Percentiles rank a stretch among this genome's conserved stretches.
Evolutionary conservation across 2,113 vertebrate genomes (phyloP).

Genomic region (Psilopogon haemacephalus): DNA sequence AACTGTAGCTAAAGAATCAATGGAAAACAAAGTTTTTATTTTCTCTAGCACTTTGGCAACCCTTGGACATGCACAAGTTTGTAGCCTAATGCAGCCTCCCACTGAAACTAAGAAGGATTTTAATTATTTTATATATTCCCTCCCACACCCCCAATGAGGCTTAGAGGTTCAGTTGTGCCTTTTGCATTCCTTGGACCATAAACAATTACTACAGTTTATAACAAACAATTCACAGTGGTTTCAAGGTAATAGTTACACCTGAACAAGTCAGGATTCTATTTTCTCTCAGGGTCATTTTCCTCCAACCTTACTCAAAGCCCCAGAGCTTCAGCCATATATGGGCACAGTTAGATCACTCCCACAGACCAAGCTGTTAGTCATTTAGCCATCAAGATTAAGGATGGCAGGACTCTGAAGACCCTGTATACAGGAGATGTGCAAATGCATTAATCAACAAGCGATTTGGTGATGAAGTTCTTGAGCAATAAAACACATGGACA

Average conservation of each 20-base stretch:
- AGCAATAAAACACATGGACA: neutral
- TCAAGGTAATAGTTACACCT: neutral
- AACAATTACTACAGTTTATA: neutral
- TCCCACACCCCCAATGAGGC: neutral
- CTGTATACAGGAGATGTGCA: neutral
- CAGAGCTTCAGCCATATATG: neutral
- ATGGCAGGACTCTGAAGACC: neutral
- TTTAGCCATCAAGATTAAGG: neutral
- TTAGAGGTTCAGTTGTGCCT: neutral
- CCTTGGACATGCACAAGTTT: neutral
- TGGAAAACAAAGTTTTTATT: neutral
- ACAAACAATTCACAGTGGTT: neutral
- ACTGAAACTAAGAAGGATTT: neutral
- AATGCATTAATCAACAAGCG: neutral
- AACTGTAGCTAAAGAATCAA: neutral
- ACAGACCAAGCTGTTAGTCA: neutral
- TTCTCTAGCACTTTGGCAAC: neutral
- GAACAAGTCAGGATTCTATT: neutral
- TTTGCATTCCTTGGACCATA: neutral
- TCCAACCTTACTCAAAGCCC: neutral
- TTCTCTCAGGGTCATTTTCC: neutral
- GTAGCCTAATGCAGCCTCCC: slow-evolving; percentile 17
- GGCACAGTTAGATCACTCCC: neutral
- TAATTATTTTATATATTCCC: neutral
- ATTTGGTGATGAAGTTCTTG: neutral